Percentiles rank a stretch among this genome's conserved stretches.
Conservation (phyloP, 2,888 invertebrate genomes). For the Strigamia transsilvanica region DNA sequence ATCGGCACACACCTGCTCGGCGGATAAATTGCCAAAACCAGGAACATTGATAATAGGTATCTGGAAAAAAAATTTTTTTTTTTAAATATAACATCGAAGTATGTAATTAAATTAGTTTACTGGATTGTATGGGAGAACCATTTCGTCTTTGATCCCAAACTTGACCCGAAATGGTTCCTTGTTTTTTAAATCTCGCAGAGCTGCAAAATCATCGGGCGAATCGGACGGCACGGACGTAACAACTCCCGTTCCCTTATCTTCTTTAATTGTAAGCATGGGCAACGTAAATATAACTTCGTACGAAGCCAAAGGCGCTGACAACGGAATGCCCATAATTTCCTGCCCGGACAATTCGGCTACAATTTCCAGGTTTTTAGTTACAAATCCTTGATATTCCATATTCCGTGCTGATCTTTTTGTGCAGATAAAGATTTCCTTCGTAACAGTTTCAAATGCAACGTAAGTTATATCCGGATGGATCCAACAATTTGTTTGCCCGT, state of each 20-base stretch:
- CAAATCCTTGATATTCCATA: conserved; percentile 93
- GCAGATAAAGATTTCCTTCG: conserved; percentile 83
- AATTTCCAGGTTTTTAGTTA: conserved; percentile 77
- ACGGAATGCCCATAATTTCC: conserved; percentile 82
- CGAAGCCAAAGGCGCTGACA: conserved; percentile 85
- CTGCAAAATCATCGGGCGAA: conserved; percentile 98
- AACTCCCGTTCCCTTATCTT: conserved; percentile 97
- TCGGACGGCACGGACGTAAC: conserved; percentile 99
- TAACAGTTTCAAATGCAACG: conserved; percentile 79
- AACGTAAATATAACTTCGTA: conserved; percentile 87
- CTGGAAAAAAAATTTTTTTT: conserved; percentile 58
- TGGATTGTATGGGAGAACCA: conserved; percentile 76
- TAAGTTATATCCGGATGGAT: conserved; percentile 93
- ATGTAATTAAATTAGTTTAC: conserved; percentile 64
- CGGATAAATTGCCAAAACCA: conserved; percentile 84
- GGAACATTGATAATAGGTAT: conserved; percentile 92
- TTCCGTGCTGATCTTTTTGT: conserved; percentile 90
- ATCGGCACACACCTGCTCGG: conserved; percentile 82
- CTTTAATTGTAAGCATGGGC: conserved; percentile 97
- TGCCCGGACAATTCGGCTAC: conserved; percentile 67
- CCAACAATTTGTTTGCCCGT: conserved; percentile 99
- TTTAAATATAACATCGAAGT: neutral
- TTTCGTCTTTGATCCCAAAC: conserved; percentile 83
- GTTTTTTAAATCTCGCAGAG: conserved; percentile 91
- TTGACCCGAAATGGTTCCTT: conserved; percentile 92